Percentiles rank a stretch among this genome's conserved stretches.
These are phyloP conservation scores for Thalpophila matura DNA, from an alignment of 2,888 invertebrate species.

Conservation along the genomic window DNA sequence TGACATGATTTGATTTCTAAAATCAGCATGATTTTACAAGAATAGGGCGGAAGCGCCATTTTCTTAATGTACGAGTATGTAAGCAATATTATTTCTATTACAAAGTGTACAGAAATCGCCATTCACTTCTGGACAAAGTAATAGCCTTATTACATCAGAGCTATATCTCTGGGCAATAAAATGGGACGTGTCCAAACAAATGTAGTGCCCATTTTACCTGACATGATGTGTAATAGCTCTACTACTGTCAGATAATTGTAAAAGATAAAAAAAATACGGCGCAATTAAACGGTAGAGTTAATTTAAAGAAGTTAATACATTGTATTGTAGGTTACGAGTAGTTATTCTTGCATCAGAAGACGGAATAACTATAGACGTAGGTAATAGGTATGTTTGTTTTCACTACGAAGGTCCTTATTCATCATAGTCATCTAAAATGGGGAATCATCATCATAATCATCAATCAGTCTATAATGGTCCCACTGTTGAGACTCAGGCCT, in stretches of 20 bases:
- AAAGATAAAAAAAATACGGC: conserved; percentile 34
- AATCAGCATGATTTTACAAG: not conserved
- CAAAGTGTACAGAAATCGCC: conserved; percentile 16
- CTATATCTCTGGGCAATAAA: conserved; percentile 37
- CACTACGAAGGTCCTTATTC: too few species aligned
- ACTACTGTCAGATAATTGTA: conserved; percentile 26
- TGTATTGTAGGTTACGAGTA: too few species aligned
- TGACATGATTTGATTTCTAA: too few species aligned
- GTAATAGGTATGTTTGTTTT: too few species aligned
- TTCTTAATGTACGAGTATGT: conserved; percentile 2
- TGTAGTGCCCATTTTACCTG: conserved; percentile 9
- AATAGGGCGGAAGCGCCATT: not conserved
- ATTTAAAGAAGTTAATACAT: not conserved
- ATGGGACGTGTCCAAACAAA: conserved; percentile 19
- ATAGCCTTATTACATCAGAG: conserved; percentile 15
- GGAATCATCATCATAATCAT: too few species aligned
- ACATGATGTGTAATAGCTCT: conserved; percentile 22
- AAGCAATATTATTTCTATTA: conserved; percentile 5
- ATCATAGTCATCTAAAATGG: too few species aligned
- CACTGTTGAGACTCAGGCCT: too few species aligned
- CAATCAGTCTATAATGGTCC: too few species aligned
- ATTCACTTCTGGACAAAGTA: conserved; percentile 25
- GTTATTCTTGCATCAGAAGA: too few species aligned
- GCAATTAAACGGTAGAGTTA: conserved; percentile 1
- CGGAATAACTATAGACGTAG: too few species aligned